Conservation (phyloP, 1,140 invertebrate species). For the Trachelipus rathkii region DNA sequence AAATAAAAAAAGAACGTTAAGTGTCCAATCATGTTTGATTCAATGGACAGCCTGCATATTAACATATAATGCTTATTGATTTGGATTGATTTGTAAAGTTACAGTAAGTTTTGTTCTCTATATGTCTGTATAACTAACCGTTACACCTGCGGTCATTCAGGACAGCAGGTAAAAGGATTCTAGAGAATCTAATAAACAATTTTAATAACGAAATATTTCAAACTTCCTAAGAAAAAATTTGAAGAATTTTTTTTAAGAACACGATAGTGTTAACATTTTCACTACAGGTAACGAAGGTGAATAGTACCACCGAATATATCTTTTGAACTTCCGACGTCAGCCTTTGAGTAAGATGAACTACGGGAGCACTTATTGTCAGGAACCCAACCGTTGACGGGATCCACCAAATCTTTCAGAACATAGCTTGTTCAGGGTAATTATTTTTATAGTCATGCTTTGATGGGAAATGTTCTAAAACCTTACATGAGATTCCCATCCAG, state of each 20-base stretch:
- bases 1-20: no score
- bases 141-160: no score
- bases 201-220: no score
- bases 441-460: not conserved
- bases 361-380: constrained; percentile 65
- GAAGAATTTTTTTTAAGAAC: not conserved
- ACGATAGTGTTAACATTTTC: not conserved
- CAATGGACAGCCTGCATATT: no score
- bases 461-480: not conserved
- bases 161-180: no score
- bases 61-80: no score
- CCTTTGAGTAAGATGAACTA: constrained; percentile 72
- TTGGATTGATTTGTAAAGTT: no score
- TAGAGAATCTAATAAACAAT: no score
- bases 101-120: no score
- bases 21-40: no score
- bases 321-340: constrained; percentile 80
- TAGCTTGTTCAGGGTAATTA: constrained; percentile 65
- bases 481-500: not conserved
- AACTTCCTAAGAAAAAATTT: constrained; percentile 16
- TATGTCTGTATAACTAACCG: no score
- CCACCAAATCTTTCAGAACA: constrained; percentile 77
- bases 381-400: constrained; percentile 80
- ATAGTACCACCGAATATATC: constrained; percentile 29
- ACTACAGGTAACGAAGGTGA: constrained; percentile 30